Conservation (phyloP, 2,113 vertebrate genomes). For the Alethe castanea region DNA sequence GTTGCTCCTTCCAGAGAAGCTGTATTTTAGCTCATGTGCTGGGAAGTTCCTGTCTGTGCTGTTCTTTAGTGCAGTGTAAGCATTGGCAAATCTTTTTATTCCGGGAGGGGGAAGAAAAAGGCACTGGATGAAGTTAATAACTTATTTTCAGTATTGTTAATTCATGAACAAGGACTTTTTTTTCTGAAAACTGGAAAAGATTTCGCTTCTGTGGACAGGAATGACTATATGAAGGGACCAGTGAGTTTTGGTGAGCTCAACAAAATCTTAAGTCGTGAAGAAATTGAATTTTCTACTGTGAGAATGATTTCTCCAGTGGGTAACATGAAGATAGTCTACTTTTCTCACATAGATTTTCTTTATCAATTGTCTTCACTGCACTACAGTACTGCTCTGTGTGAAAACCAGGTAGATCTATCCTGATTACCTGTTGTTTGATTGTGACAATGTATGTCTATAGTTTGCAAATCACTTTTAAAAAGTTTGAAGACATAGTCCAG, state of each 20-base stretch:
- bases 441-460: neutral
- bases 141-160: neutral
- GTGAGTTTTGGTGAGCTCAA: neutral
- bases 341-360: accelerated
- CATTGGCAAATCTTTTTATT: neutral
- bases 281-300: accelerated
- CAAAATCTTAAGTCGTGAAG: neutral
- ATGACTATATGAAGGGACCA: neutral
- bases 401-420: neutral
- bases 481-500: neutral
- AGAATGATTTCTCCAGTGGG: neutral
- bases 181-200: neutral
- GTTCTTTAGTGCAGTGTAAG: neutral
- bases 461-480: neutral
- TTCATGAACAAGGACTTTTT: neutral
- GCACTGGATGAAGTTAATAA: neutral
- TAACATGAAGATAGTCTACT: neutral
- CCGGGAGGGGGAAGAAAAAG: neutral
- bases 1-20: neutral
- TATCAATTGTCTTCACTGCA: neutral
- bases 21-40: accelerated
- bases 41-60: neutral
- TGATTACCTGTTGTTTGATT: neutral
- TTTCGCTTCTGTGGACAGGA: neutral
- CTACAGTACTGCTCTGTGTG: neutral